Conservation (phyloP, 35 echinoderm and acorn worm species). For the Ptychodera flava region DNA sequence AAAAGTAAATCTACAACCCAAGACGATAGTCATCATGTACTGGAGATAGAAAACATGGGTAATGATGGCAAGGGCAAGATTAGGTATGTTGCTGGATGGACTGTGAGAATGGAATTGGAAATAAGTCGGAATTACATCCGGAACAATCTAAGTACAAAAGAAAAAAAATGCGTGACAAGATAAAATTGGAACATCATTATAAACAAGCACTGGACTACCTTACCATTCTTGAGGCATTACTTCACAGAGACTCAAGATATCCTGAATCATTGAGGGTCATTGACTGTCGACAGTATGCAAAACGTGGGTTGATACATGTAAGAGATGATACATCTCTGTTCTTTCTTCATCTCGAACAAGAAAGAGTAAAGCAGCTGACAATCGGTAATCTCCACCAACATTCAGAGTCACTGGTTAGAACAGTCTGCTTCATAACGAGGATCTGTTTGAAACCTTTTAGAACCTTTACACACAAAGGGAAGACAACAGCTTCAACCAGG, state of each 20-base stretch:
- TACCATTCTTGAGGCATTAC: not conserved
- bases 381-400: not conserved
- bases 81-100: not conserved
- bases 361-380: not conserved
- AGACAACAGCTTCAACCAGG: not conserved
- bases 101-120: not conserved
- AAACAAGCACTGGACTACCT: not conserved
- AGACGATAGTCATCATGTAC: not conserved
- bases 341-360: not conserved
- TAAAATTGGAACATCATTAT: not conserved
- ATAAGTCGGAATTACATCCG: not conserved
- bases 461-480: not conserved
- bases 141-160: not conserved
- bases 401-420: not conserved
- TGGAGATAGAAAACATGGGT: not conserved
- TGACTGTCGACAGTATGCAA: not conserved
- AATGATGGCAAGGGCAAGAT: not conserved
- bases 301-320: not conserved
- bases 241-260: not conserved
- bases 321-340: not conserved
- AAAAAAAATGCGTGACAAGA: not conserved
- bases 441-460: not conserved
- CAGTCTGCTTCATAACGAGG: not conserved
- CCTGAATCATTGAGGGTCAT: not conserved
- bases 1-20: not conserved